Evolutionary conservation across 2,113 vertebrate species (phyloP).

Genomic region (Alligator mississippiensis): DNA sequence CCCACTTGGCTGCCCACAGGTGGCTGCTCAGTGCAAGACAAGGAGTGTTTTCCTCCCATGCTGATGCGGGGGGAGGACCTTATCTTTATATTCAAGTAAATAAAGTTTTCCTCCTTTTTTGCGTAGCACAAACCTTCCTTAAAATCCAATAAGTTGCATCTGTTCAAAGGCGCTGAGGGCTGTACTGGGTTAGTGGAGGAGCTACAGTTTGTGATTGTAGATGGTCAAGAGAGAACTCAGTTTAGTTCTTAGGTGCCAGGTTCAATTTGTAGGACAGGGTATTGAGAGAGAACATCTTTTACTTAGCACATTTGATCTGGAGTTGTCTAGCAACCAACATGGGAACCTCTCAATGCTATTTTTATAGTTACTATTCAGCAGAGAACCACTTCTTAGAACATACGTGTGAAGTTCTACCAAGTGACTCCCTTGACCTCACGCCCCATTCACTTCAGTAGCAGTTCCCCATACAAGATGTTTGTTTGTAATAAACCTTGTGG

Average conservation of each 20-base stretch:
- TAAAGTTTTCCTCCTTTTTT: background rate
- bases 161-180: background rate
- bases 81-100: too few relatives aligned
- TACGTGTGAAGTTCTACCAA: background rate
- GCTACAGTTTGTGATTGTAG: background rate
- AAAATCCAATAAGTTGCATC: background rate
- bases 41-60: too few relatives aligned
- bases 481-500: background rate
- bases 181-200: background rate
- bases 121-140: background rate
- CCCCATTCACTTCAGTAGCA: background rate
- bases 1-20: too few relatives aligned
- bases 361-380: background rate
- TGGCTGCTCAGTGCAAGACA: too few relatives aligned
- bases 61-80: too few relatives aligned
- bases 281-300: background rate
- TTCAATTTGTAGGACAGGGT: background rate
- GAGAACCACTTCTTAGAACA: background rate
- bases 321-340: accelerated
- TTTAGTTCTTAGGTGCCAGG: background rate
- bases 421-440: background rate
- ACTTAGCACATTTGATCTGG: background rate
- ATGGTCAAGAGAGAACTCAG: background rate
- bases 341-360: background rate
- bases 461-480: background rate